These are phyloP conservation scores for Bimastos eiseni DNA, from an alignment of 2,888 invertebrate species.

Conservation along the genomic window DNA sequence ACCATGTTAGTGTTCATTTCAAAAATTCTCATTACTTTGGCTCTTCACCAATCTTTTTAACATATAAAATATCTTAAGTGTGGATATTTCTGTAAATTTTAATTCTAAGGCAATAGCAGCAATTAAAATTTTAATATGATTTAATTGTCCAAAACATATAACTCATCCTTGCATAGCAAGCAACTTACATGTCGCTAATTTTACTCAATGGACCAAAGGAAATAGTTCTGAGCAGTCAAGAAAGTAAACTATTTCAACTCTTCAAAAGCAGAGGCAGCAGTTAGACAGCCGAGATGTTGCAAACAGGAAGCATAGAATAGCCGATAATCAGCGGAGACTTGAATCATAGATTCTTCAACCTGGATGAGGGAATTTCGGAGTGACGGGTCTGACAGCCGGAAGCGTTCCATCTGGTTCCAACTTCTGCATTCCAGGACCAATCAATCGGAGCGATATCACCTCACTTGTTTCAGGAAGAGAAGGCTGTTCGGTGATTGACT, in stretches of 20 bases:
- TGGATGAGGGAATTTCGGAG: constrained; percentile 24
- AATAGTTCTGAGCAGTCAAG: background rate
- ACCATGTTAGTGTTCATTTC: too few relatives aligned
- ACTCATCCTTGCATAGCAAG: background rate
- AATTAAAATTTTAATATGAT: background rate
- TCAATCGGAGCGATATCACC: constrained; percentile 57
- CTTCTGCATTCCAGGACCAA: constrained; percentile 58
- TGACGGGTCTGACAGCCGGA: constrained; percentile 18
- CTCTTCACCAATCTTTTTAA: background rate
- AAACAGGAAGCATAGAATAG: background rate
- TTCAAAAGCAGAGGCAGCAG: background rate
- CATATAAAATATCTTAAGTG: background rate
- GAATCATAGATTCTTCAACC: background rate
- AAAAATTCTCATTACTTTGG: background rate
- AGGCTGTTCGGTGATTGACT: background rate
- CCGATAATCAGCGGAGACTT: background rate
- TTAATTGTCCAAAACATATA: background rate
- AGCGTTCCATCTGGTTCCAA: constrained; percentile 52
- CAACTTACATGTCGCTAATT: background rate
- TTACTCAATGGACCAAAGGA: background rate
- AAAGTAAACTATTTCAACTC: background rate
- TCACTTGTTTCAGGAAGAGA: constrained; percentile 42
- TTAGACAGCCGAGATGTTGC: background rate
- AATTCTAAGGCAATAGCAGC: background rate
- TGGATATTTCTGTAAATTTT: background rate